Evolutionary conservation across 2,113 vertebrate species (phyloP).

Genomic region (Herpetotheres cachinnans): DNA sequence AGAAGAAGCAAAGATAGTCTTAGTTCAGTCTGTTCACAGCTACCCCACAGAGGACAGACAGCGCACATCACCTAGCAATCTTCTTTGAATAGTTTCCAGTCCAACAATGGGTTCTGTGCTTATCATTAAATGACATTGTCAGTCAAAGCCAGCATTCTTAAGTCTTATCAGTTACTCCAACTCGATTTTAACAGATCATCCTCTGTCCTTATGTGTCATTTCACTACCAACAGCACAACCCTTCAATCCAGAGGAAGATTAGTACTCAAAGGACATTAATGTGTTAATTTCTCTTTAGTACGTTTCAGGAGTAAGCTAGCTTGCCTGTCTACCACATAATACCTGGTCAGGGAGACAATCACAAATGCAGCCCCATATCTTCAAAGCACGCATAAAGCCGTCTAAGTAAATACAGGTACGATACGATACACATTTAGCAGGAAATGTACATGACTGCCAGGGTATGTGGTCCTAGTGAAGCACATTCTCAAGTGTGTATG

Average conservation of each 20-base stretch:
- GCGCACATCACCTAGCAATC: not conserved
- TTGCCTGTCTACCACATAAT: not conserved
- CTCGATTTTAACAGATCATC: slow-evolving; percentile 16
- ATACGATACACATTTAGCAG: not conserved
- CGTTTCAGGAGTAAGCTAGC: not conserved
- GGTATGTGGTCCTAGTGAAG: not conserved
- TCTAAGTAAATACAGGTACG: not conserved
- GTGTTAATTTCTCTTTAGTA: not conserved
- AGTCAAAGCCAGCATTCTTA: slow-evolving; percentile 40
- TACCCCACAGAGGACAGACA: not conserved
- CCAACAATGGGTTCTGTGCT: slow-evolving; percentile 32
- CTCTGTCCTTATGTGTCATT: not conserved
- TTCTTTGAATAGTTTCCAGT: not conserved
- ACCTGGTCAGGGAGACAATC: not conserved
- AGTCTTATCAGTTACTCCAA: slow-evolving; percentile 12
- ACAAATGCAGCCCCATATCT: not conserved
- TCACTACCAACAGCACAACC: not conserved
- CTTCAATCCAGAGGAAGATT: not conserved
- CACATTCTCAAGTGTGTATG: not conserved
- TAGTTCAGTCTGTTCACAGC: not conserved
- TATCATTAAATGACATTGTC: slow-evolving; percentile 53
- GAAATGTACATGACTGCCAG: not conserved
- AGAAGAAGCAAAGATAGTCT: slow-evolving; percentile 34
- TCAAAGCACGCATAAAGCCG: not conserved
- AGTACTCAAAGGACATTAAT: not conserved